phyloP scores from a whole-genome alignment of 2,797 vertebrate species.

The Xerus rutilus region DNA sequence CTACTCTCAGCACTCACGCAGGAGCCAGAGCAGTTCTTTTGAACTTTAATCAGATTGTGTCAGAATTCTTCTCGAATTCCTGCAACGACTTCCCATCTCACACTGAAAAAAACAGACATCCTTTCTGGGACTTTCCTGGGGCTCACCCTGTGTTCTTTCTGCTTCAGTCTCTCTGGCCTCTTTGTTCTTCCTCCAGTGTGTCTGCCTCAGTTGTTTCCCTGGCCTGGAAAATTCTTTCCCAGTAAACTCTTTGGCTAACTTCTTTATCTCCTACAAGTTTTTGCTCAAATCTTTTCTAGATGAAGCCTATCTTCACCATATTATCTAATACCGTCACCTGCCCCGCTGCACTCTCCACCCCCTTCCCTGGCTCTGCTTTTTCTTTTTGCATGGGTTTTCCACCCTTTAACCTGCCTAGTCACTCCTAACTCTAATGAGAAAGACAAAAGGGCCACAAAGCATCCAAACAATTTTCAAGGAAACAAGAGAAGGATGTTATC shows the following conservation, averaged over 20 bases:
- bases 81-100: not conserved
- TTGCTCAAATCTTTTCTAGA: not conserved
- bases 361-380: not conserved
- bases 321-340: not conserved
- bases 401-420: not conserved
- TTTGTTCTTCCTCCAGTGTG: not conserved
- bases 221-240: not conserved
- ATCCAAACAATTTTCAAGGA: not conserved
- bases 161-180: not conserved
- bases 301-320: not conserved
- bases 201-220: not conserved
- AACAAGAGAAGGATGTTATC: not conserved
- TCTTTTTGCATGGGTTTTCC: not conserved
- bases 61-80: not conserved
- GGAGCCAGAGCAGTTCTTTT: not conserved
- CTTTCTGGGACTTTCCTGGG: not conserved
- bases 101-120: not conserved
- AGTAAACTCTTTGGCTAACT: not conserved
- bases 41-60: not conserved
- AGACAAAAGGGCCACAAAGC: not conserved
- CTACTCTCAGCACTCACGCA: not conserved
- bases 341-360: not conserved
- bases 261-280: not conserved
- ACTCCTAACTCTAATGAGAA: constrained; percentile 3
- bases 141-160: not conserved